Percentiles rank a stretch among this genome's conserved stretches.
Conservation (phyloP, 92 coral and sea anemone genomes). For the Metridium senile region DNA sequence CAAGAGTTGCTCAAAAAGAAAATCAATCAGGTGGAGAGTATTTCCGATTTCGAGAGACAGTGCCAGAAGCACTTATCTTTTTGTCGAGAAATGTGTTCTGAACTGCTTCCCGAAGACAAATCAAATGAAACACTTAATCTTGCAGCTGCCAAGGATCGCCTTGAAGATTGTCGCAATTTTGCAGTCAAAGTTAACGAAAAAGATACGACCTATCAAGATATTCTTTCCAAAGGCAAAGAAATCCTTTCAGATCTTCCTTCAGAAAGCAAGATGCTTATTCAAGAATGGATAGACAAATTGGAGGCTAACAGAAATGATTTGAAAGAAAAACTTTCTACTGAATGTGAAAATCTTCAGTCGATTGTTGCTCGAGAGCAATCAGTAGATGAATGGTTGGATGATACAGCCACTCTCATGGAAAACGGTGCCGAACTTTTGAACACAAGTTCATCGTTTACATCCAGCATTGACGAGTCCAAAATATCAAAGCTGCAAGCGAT, state of each 20-base stretch:
- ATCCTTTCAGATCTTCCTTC: conserved; percentile 18
- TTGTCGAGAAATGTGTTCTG: conserved; percentile 10
- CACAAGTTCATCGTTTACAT: conserved; percentile 1
- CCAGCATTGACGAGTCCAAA: background rate
- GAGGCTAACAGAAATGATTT: conserved; percentile 26
- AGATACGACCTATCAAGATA: conserved; percentile 31
- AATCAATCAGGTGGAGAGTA: conserved; percentile 33
- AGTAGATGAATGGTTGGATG: conserved; percentile 67
- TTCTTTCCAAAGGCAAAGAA: conserved; percentile 32
- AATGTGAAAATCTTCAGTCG: conserved; percentile 45
- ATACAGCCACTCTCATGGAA: conserved; percentile 37
- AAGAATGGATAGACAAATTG: conserved; percentile 30
- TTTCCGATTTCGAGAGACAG: conserved; percentile 27
- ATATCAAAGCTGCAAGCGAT: conserved; percentile 35
- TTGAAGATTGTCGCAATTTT: conserved; percentile 46
- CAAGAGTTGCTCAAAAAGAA: conserved; percentile 25
- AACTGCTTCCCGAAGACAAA: background rate
- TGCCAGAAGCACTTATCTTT: conserved; percentile 13
- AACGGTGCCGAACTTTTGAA: conserved; percentile 27
- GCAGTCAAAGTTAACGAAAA: conserved; percentile 44
- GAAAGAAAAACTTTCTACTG: conserved; percentile 29
- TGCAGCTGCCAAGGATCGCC: conserved; percentile 39
- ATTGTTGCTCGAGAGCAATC: conserved; percentile 74
- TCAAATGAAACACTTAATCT: conserved; percentile 14
- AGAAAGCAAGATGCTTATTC: conserved; percentile 31